Percentiles rank a stretch among this genome's conserved stretches.
phyloP scores from a whole-genome alignment of 2,888 invertebrate species.

The Plebejus argus region DNA sequence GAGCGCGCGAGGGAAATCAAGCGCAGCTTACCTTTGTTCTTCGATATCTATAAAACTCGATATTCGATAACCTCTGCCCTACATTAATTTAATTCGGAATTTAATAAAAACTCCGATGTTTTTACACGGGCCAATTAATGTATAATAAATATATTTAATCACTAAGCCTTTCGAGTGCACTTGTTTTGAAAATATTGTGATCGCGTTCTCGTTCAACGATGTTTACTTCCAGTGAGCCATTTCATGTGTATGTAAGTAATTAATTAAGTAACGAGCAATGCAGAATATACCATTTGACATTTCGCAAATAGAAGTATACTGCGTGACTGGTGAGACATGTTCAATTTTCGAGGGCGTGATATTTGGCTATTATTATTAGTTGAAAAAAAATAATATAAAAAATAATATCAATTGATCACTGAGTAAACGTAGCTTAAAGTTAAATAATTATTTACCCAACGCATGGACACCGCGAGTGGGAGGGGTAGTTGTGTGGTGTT shows the following conservation, averaged over 20 bases:
- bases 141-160: background rate
- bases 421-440: no score
- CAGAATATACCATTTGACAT: background rate
- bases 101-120: background rate
- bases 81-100: conserved; percentile 12
- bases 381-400: no score
- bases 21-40: conserved; percentile 47
- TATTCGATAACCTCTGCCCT: conserved; percentile 26
- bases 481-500: no score
- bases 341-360: no score
- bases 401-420: no score
- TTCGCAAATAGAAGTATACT: background rate
- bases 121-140: conserved; percentile 8
- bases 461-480: no score
- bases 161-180: background rate
- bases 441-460: no score
- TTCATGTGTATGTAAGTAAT: background rate
- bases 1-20: conserved; percentile 53
- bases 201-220: background rate
- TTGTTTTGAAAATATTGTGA: background rate
- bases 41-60: conserved; percentile 35
- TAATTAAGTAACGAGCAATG: background rate
- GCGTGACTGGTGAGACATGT: no score
- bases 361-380: no score
- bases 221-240: background rate